These are phyloP conservation scores for Brienomyrus longianalis DNA, from an alignment of 2,113 vertebrate species.

Conservation along the genomic window DNA sequence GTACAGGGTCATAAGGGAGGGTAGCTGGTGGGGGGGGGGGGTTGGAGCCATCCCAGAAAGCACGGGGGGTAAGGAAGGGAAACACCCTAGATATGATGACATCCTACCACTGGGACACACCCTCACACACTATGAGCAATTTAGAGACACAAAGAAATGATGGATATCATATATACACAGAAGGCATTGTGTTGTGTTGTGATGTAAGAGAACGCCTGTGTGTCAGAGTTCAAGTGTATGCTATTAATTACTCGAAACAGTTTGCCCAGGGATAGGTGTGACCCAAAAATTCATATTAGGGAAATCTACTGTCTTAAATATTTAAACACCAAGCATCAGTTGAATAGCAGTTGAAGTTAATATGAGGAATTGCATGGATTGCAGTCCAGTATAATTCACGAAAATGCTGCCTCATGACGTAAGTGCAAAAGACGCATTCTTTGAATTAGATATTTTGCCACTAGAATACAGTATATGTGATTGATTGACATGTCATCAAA, in stretches of 20 bases:
- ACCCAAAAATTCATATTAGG: slow-evolving; percentile 51
- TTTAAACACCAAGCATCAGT: neutral
- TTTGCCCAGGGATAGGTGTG: slow-evolving; percentile 54
- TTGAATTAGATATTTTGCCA: neutral
- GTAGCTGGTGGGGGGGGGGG: neutral
- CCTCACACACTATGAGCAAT: slow-evolving; percentile 6
- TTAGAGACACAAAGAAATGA: neutral
- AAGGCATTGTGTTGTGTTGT: neutral
- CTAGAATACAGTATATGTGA: neutral
- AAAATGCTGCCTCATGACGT: neutral
- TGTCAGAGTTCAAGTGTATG: slow-evolving; percentile 45
- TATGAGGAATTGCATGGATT: neutral
- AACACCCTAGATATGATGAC: neutral
- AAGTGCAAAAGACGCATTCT: neutral
- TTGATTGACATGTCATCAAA: neutral
- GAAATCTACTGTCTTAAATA: neutral
- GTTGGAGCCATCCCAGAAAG: neutral
- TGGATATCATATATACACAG: neutral
- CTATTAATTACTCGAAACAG: slow-evolving; percentile 58
- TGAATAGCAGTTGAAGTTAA: neutral
- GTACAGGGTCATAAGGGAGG: neutral
- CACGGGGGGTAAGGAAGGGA: neutral
- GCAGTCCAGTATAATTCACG: neutral
- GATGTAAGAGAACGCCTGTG: neutral
- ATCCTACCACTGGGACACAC: neutral